A percentile compares a stretch with the other conserved stretches of the same genome.
Conservation (phyloP, 2,797 vertebrate genomes). For the Phyllotis vaccarum region DNA sequence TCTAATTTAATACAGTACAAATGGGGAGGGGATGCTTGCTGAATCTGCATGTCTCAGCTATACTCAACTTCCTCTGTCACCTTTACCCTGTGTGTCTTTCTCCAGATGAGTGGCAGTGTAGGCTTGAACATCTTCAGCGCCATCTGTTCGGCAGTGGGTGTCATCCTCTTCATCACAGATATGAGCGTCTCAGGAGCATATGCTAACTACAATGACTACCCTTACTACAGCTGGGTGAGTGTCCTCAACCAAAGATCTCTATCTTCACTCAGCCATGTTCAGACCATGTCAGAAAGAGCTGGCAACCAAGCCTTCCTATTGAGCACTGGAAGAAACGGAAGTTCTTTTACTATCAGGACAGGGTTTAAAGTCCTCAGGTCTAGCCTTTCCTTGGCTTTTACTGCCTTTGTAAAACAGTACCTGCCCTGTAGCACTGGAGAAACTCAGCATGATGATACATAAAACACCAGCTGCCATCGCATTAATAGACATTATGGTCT, state of each 20-base stretch:
- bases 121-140: conserved; percentile 84
- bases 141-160: conserved; percentile 72
- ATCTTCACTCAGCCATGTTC: background rate
- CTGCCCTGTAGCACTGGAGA: background rate
- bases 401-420: background rate
- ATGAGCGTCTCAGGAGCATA: background rate
- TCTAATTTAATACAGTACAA: background rate
- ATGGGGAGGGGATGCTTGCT: background rate
- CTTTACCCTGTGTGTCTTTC: background rate
- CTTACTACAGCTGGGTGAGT: background rate
- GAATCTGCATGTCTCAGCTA: background rate
- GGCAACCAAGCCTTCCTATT: background rate
- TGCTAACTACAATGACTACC: accelerated
- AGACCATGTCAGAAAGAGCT: background rate
- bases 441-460: background rate
- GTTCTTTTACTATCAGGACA: background rate
- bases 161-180: conserved; percentile 79
- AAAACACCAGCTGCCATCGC: background rate
- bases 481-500: background rate
- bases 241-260: background rate
- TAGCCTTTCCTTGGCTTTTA: background rate
- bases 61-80: background rate
- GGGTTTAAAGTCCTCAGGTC: background rate
- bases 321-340: background rate
- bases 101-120: conserved; percentile 79